These are phyloP conservation scores for Temnothorax unifasciatus DNA, from an alignment of 2,888 invertebrate species.

Conservation along the genomic window DNA sequence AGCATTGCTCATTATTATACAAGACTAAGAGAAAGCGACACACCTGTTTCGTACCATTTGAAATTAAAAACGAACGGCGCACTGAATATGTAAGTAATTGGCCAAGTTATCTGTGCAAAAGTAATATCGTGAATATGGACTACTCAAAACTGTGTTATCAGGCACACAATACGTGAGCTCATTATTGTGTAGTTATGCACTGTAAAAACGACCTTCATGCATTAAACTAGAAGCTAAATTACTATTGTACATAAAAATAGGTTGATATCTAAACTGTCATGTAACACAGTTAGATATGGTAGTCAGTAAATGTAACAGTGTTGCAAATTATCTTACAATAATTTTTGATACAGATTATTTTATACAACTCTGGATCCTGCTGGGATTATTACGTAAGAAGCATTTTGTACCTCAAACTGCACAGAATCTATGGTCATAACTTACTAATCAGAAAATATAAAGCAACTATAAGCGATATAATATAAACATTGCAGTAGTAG, in stretches of 20 bases:
- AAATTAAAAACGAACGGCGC: constrained; percentile 63
- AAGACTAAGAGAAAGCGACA: constrained; percentile 73
- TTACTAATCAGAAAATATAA: constrained; percentile 60
- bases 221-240: constrained; percentile 32
- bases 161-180: constrained; percentile 35
- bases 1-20: constrained; percentile 80
- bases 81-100: constrained; percentile 72
- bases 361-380: constrained; percentile 50
- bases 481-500: constrained; percentile 48
- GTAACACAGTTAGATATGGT: constrained; percentile 39
- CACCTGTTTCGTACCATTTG: constrained; percentile 70
- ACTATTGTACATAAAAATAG: constrained; percentile 45
- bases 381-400: constrained; percentile 52
- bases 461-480: constrained; percentile 50
- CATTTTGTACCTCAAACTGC: constrained; percentile 48
- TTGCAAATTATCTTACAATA: constrained; percentile 58
- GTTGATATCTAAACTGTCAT: constrained; percentile 23
- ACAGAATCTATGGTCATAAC: constrained; percentile 68
- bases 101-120: constrained; percentile 74
- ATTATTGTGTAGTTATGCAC: constrained; percentile 32
- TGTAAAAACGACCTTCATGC: constrained; percentile 29
- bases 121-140: constrained; percentile 53
- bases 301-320: constrained; percentile 33
- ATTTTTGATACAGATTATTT: constrained; percentile 51
- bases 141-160: constrained; percentile 36